Conservation (phyloP, 1,140 invertebrate genomes). For the Tetramorium simillimum region DNA sequence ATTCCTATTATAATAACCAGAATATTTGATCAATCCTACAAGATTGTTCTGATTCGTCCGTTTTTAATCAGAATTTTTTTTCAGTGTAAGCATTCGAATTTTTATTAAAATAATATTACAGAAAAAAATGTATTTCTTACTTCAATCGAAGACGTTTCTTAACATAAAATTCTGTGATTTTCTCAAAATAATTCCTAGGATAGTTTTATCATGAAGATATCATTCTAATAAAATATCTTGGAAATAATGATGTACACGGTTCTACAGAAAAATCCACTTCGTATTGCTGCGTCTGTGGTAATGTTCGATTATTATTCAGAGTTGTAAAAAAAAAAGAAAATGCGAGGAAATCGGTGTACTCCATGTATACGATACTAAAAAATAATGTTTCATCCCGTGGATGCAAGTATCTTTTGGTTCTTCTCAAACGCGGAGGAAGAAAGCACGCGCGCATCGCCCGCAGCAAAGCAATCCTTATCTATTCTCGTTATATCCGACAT, state of each 20-base stretch:
- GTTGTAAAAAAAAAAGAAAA: neutral
- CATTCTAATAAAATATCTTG: neutral
- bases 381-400: slow-evolving; percentile 33
- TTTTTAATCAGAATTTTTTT: too few relatives aligned
- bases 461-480: slow-evolving; percentile 51
- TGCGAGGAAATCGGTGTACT: neutral
- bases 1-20: too few relatives aligned
- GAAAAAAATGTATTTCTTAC: neutral
- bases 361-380: neutral
- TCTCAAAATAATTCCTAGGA: neutral
- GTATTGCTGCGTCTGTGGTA: neutral
- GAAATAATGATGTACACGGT: neutral
- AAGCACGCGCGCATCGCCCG: slow-evolving; percentile 26
- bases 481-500: slow-evolving; percentile 49
- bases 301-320: neutral
- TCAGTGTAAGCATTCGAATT: neutral
- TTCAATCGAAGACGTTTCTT: neutral
- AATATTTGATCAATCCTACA: too few relatives aligned
- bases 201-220: neutral
- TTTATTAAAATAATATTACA: neutral
- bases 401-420: neutral
- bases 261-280: neutral
- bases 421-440: neutral
- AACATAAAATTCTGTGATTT: neutral
- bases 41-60: too few relatives aligned